A percentile compares a stretch with the other conserved stretches of the same genome.
phyloP scores from a whole-genome alignment of 2,888 invertebrate genomes.

The Gortyna flavago region DNA sequence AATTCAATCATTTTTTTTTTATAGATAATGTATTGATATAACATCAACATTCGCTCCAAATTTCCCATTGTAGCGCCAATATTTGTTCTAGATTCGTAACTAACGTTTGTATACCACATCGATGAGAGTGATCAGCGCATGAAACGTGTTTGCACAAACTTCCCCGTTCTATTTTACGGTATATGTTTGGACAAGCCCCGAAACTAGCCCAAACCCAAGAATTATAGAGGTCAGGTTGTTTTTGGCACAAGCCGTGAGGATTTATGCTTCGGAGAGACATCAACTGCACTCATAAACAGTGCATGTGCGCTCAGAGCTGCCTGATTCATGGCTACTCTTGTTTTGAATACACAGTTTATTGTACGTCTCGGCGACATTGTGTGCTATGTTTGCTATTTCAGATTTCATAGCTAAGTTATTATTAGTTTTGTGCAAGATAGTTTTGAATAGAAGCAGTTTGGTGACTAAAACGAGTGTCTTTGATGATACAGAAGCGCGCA shows the following conservation, averaged over 20 bases:
- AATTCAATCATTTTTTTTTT: too few species aligned
- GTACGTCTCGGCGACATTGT: slow-evolving; percentile 70
- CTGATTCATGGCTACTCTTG: slow-evolving; percentile 80
- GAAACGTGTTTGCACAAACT: slow-evolving; percentile 75
- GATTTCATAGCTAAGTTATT: slow-evolving; percentile 47
- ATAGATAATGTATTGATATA: too few species aligned
- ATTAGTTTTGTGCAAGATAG: slow-evolving; percentile 38
- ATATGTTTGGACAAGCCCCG: slow-evolving; percentile 73
- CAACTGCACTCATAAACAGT: slow-evolving; percentile 87
- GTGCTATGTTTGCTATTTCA: slow-evolving; percentile 56
- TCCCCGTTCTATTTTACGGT: slow-evolving; percentile 72
- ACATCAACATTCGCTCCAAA: slow-evolving; percentile 16
- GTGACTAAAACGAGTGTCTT: slow-evolving; percentile 23
- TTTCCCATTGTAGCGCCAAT: slow-evolving; percentile 35
- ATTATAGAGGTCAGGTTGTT: slow-evolving; percentile 79
- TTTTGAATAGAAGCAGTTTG: slow-evolving; percentile 23
- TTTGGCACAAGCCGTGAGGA: slow-evolving; percentile 82
- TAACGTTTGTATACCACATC: slow-evolving; percentile 65
- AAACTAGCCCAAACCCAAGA: slow-evolving; percentile 74
- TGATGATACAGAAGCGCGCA: neutral
- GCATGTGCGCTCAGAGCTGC: slow-evolving; percentile 76
- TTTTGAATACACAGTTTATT: slow-evolving; percentile 80
- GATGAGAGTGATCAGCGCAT: slow-evolving; percentile 72
- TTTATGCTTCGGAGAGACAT: slow-evolving; percentile 84
- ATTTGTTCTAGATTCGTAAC: slow-evolving; percentile 57